Base-by-base conservation (phyloP, 2,888 invertebrate species). In the Gibbula magus region DNA sequence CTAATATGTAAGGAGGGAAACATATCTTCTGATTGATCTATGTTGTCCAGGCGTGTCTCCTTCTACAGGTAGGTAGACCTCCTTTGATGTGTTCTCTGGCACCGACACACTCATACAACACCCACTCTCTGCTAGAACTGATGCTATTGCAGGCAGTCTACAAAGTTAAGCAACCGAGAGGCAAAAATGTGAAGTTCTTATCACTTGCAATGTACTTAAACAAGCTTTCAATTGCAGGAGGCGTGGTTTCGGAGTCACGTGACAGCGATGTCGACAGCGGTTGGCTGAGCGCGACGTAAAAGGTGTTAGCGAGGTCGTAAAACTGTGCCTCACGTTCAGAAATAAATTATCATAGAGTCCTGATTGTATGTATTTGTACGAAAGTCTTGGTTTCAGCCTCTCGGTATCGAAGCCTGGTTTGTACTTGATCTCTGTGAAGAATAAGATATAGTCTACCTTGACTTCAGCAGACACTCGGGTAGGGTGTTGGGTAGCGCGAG, bases 1-100 rank as follows among this genome's bases (percentile, higher is more conserved):
- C 73, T 79, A 39, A 74, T 79, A 16, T 73, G 74, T 4, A 79
- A 22, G 1, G 78, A 54, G 13, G 73, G 78, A 39, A 79, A 79
- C 78, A 79, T 79, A 8, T 51, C n/a, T 66, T 74, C 54, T 74
- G n/a, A 20, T 22, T 29, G 10, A 32, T 52, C 32, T 16, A 52
- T 52, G 29, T 29, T 25, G 53, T 25, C n/a, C 53, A 54, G 54
- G 75, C n/a, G 53, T 35, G 32, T 35, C 8, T 53, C 75, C 32
- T 20, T 29, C 7, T 32, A 25, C 29, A 39, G 51, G 18, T 52
- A 75, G 52, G 52, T 52, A 52, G 32, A 39, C 70, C n/a, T 70
- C 70, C 70, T 70, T 39, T 70, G 61, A 61, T 16, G 61, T 4
- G 10, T 61, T 29, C 56, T 8, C 25, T 25, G 29, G 7, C 56